Conservation (phyloP, 2,888 invertebrate genomes). For the Microctonus hyperodae region DNA sequence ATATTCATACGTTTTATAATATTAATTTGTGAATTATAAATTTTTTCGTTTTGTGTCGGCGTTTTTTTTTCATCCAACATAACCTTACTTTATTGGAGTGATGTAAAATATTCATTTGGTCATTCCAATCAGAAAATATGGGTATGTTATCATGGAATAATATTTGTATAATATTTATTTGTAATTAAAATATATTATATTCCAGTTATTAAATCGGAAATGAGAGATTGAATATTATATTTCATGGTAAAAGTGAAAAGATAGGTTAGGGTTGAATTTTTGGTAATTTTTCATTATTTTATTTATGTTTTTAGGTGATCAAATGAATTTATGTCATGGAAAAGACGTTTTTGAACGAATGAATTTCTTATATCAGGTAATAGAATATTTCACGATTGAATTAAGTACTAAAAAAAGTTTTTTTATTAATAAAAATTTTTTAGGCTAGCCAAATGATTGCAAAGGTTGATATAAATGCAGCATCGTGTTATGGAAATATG, state of each 20-base stretch:
- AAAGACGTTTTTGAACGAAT: constrained; percentile 75
- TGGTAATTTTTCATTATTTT: not conserved
- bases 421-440: no score
- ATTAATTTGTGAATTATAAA: no score
- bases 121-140: no score
- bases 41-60: not conserved
- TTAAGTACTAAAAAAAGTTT: constrained; percentile 22
- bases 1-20: not conserved
- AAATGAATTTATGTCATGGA: constrained; percentile 68
- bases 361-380: constrained; percentile 75
- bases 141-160: no score
- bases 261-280: no score
- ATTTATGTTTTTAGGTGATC: constrained; percentile 34
- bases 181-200: no score
- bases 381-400: not conserved
- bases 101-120: no score
- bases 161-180: no score
- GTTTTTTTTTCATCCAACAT: not conserved
- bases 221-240: no score
- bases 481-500: constrained; percentile 68
- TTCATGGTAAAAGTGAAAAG: no score
- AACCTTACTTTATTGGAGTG: not conserved
- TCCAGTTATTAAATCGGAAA: no score
- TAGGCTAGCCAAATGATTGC: constrained; percentile 67
- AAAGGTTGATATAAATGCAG: constrained; percentile 61